Evolutionary conservation across 2,888 invertebrate genomes (phyloP).

Genomic region (Erebia ligea): DNA sequence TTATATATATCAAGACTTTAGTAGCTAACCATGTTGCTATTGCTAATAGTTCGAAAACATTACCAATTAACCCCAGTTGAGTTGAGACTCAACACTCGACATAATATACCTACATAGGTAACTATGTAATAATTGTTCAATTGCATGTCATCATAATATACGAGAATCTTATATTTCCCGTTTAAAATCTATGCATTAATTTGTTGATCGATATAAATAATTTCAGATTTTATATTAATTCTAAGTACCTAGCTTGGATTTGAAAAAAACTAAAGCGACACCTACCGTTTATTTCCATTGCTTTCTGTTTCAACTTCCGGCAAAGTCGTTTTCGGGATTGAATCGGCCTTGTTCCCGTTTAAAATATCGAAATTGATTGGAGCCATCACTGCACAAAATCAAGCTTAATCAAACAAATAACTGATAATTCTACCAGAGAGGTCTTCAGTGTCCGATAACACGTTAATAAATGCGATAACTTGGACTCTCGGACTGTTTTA

Average conservation of each 20-base stretch:
- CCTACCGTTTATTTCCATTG: constrained; percentile 59
- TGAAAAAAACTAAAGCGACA: constrained; percentile 1
- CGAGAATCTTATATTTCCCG: not conserved
- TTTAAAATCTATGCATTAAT: too few relatives aligned
- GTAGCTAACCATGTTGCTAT: not conserved
- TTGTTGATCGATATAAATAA: too few relatives aligned
- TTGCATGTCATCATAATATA: constrained; percentile 9
- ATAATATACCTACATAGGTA: too few relatives aligned
- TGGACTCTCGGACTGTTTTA: constrained; percentile 60
- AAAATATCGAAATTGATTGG: constrained; percentile 68
- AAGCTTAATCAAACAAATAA: constrained; percentile 44
- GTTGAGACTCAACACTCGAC: constrained; percentile 11
- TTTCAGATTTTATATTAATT: too few relatives aligned
- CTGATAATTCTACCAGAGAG: constrained; percentile 41
- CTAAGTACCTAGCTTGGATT: not conserved
- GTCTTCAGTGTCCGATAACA: constrained; percentile 63
- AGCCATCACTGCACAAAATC: constrained; percentile 69
- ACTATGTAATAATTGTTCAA: constrained; percentile 4
- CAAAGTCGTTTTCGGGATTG: constrained; percentile 62
- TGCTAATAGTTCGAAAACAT: constrained; percentile 22
- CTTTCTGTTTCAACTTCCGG: constrained; percentile 71
- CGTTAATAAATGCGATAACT: constrained; percentile 63
- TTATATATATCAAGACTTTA: not conserved
- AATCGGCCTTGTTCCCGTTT: constrained; percentile 59
- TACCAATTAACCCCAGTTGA: constrained; percentile 43